Evolutionary conservation across 2,888 invertebrate species (phyloP).

Genomic region (Odontocolon sp.): DNA sequence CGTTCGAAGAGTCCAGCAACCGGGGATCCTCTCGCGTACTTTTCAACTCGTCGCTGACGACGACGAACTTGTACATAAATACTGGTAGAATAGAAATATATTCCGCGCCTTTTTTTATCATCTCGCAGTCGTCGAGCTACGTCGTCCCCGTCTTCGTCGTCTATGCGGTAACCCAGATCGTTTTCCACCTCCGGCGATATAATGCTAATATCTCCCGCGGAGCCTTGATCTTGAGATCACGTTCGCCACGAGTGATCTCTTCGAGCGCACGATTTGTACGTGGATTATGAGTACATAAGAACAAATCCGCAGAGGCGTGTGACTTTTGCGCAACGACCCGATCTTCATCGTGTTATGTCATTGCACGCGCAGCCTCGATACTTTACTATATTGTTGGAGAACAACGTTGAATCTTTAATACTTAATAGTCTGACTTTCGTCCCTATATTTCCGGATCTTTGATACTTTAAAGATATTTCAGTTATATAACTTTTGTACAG

Average conservation of each 20-base stretch:
- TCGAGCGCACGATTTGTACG: neutral
- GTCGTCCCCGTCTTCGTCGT: slow-evolving; percentile 6
- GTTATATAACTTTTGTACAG: too few relatives aligned
- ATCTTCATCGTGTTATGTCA: slow-evolving; percentile 7
- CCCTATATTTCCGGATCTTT: too few relatives aligned
- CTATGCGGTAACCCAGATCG: slow-evolving; percentile 69
- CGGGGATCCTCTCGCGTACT: slow-evolving; percentile 5
- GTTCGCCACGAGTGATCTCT: slow-evolving; percentile 54
- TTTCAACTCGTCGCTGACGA: neutral
- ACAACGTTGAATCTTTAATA: too few relatives aligned
- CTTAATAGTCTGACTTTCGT: too few relatives aligned
- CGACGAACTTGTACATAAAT: neutral
- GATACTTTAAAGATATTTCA: too few relatives aligned
- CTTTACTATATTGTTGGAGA: neutral
- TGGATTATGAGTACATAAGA: neutral
- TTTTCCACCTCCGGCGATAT: slow-evolving; percentile 66
- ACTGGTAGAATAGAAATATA: slow-evolving; percentile 35
- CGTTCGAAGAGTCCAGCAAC: slow-evolving; percentile 9
- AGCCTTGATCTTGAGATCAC: slow-evolving; percentile 72
- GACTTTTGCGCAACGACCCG: slow-evolving; percentile 26
- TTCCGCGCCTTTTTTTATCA: neutral
- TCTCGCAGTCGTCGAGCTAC: neutral
- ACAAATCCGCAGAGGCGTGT: neutral
- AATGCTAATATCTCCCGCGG: slow-evolving; percentile 65
- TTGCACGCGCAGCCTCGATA: neutral